Evolutionary conservation across 2,888 invertebrate genomes (phyloP), one percentile per base, ranked within the genome.

Genomic region (Acleris literana): DNA sequence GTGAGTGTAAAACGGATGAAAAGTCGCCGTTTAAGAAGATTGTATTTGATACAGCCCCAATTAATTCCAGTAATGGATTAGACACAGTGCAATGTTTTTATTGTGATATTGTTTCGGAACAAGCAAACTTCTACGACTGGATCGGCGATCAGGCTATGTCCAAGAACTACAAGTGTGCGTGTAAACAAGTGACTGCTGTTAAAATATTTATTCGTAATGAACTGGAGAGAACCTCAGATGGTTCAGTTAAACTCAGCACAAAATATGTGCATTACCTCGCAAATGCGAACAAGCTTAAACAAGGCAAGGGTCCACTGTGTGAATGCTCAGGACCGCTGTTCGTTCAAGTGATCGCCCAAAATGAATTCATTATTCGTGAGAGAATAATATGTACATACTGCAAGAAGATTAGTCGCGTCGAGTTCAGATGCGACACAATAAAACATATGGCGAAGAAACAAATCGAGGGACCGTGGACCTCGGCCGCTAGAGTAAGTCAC

Each of bases 331-430:
- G n/a, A n/a, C n/a, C n/a, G n/a, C n/a, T n/a, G n/a, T n/a, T n/a
- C n/a, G n/a, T 54, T 33, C 33, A 54, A 54, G 39, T 54, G 7
- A 54, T 54, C 9, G 16, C 54, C 3, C 54, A 54, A 39, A 33
- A 54, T 54, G 29, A 29, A 29, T 29, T 29, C 29, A 29, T 29
- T 29, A 29, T 29, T 29, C 5, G 29, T 29, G 29, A 54, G 18
- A 54, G 54, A 54, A 54, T 54, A 54, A 39, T 18, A 18, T 54
- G 54, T 13, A 54, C 54, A n/a, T 54, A 54, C 7, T 54, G 54
- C 17, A 33, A 54, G 17, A 54, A 54, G 33, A n/a, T 54, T 18
- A 54, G 39, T n/a, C 54, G 54, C 39, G 54, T 54, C 18, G 54
- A 54, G 33, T 54, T 54, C 17, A 54, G 54, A 39, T 54, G 54